A percentile compares a stretch with the other conserved stretches of the same genome.
These are phyloP conservation scores for Biston stratarius DNA, from an alignment of 2,888 invertebrate species.

Conservation along the genomic window DNA sequence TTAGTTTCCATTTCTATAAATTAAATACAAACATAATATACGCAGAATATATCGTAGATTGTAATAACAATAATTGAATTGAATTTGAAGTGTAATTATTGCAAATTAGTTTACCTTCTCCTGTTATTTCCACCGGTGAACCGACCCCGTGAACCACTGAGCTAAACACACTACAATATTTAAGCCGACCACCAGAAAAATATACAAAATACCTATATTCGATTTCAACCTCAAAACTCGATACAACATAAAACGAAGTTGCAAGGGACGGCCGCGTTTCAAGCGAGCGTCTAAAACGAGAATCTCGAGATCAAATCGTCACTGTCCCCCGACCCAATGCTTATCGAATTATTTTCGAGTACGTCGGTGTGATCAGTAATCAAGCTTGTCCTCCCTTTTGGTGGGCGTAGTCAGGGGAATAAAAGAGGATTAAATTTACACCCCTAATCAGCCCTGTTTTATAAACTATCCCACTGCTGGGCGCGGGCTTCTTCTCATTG, in stretches of 20 bases:
- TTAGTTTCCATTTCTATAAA: no score
- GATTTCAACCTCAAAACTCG: conserved; percentile 2
- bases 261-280: conserved; percentile 12
- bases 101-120: conserved; percentile 14
- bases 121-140: conserved; percentile 14
- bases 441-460: neutral
- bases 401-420: conserved; percentile 37
- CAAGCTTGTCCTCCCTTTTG: conserved; percentile 46
- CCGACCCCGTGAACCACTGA: no score
- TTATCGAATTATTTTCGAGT: conserved; percentile 43
- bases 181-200: neutral
- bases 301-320: conserved; percentile 32
- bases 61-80: neutral
- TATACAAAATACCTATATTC: conserved; percentile 7
- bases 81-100: neutral
- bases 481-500: no score
- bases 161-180: no score
- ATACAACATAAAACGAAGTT: conserved; percentile 10
- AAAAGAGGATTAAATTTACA: conserved; percentile 17
- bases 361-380: conserved; percentile 54
- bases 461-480: no score
- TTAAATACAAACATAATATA: neutral
- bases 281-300: conserved; percentile 9
- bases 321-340: conserved; percentile 26
- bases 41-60: neutral